Conservation (phyloP, 30 jellyfish, hydroid and myxozoan species). For the Catostylus mosaicus region DNA sequence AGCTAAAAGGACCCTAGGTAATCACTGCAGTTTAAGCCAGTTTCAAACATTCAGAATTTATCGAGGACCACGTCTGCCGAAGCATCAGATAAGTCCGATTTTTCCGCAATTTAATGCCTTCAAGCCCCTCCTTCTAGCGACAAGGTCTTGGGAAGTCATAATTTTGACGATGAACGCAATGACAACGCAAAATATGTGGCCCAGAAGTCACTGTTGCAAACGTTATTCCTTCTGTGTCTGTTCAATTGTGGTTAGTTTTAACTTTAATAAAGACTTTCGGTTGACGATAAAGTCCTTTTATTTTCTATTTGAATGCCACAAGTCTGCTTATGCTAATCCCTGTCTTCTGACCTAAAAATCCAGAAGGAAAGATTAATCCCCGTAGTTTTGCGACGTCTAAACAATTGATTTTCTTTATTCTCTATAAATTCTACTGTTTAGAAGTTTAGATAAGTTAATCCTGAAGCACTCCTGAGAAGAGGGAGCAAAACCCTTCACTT, state of each 20-base stretch:
- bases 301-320: slow-evolving; percentile 20
- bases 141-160: no score
- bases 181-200: neutral
- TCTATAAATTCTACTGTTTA: neutral
- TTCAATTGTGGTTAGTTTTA: neutral
- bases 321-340: slow-evolving; percentile 24
- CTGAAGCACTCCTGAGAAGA: no score
- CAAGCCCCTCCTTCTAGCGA: no score
- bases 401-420: slow-evolving; percentile 1
- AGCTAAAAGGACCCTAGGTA: no score
- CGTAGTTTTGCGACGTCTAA: slow-evolving; percentile 14
- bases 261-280: neutral
- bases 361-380: slow-evolving; percentile 31
- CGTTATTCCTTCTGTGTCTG: neutral
- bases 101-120: no score
- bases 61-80: no score
- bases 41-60: no score
- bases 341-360: slow-evolving; percentile 14
- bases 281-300: neutral
- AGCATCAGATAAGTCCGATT: no score
- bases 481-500: neutral
- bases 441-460: no score
- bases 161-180: no score
- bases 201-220: neutral
- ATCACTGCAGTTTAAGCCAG: no score